Conservation (phyloP, 2,888 invertebrate species). For the Norana najaformis region DNA sequence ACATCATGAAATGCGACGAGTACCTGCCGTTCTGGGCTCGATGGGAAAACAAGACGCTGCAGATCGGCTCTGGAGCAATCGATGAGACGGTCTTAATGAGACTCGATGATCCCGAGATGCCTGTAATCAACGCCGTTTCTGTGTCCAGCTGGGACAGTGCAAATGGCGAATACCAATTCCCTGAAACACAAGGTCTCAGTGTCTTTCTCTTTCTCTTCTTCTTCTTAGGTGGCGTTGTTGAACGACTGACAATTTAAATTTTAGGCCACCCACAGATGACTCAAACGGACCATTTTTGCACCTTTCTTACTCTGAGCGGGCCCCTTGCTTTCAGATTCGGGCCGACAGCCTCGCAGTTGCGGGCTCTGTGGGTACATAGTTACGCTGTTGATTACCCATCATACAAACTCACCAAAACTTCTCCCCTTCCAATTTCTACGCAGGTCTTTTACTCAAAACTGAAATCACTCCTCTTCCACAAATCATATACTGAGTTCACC, state of each 20-base stretch:
- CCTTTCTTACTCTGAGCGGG: too few species aligned
- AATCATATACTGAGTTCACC: too few species aligned
- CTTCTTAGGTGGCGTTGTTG: neutral
- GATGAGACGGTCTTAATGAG: neutral
- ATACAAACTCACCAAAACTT: too few species aligned
- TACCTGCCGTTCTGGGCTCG: constrained; percentile 28
- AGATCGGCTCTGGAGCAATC: constrained; percentile 24
- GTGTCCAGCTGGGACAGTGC: constrained; percentile 22
- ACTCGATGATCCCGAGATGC: neutral
- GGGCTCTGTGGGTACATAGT: too few species aligned
- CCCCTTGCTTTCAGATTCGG: too few species aligned
- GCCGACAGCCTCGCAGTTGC: too few species aligned
- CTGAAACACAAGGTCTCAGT: constrained; percentile 14
- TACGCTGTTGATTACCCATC: too few species aligned
- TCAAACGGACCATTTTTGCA: too few species aligned
- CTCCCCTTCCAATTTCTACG: too few species aligned
- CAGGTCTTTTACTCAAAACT: too few species aligned
- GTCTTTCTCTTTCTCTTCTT: neutral
- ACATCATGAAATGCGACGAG: constrained; percentile 29
- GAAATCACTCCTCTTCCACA: too few species aligned
- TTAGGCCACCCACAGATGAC: too few species aligned
- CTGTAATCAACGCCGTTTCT: neutral
- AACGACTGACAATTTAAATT: neutral
- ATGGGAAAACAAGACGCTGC: constrained; percentile 25
- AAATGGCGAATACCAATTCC: constrained; percentile 23